Evolutionary conservation across 1,140 invertebrate species (phyloP).

Genomic region (Drosophila saltans): DNA sequence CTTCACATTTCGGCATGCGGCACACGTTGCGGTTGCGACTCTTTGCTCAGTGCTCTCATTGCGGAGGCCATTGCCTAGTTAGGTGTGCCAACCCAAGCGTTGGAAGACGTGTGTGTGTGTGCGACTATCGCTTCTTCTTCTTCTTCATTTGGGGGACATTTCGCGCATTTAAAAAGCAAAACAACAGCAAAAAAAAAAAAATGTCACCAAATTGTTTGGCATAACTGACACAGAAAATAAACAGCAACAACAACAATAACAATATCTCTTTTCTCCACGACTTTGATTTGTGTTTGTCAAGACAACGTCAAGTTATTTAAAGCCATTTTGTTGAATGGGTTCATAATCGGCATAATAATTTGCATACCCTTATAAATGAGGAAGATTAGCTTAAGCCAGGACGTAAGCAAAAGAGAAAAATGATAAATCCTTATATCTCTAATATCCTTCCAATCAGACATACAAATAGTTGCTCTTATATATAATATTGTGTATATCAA

Average conservation of each 20-base stretch:
- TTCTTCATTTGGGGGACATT: constrained; percentile 56
- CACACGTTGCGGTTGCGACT: constrained; percentile 58
- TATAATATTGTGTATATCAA: too few species aligned
- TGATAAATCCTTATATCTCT: too few species aligned
- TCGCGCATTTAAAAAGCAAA: constrained; percentile 55
- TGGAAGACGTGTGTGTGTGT: constrained; percentile 34
- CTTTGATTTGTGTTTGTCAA: constrained; percentile 59
- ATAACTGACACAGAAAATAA: constrained; percentile 59
- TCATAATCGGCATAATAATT: constrained; percentile 60
- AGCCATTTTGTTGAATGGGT: constrained; percentile 43
- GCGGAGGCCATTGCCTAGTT: constrained; percentile 54
- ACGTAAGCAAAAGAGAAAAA: too few species aligned
- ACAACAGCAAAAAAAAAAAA: constrained; percentile 2
- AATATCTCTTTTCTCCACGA: constrained; percentile 56
- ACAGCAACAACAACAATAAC: background rate
- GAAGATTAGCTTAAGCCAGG: background rate
- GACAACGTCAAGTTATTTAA: constrained; percentile 67
- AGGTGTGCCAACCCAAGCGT: constrained; percentile 43
- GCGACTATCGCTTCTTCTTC: background rate
- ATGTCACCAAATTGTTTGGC: constrained; percentile 63
- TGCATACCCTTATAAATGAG: constrained; percentile 16
- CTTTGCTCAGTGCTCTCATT: constrained; percentile 64
- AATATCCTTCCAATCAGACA: background rate
- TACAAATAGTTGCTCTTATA: background rate
- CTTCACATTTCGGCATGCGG: constrained; percentile 69